Base-by-base conservation (phyloP, 2,888 invertebrate genomes). In the Agapostemon virescens region DNA sequence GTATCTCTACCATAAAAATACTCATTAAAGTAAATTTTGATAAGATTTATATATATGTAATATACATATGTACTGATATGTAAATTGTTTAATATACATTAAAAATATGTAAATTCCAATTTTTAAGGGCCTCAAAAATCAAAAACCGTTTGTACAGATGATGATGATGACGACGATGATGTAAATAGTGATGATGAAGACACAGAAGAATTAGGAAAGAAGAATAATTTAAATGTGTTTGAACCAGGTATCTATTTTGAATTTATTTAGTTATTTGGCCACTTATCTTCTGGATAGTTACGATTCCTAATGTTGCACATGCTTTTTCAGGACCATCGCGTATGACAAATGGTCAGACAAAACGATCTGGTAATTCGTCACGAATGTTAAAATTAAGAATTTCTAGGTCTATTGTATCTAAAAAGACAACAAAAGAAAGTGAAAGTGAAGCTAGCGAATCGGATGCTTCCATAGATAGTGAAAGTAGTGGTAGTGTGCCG, bases 331-430 rank as follows among this genome's bases (percentile, higher is more conserved):
- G 92, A 70, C 92, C 92, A 30, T 92, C 92, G 0, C 89, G 91
- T 45, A 84, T 92, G 75, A 89, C 90, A 9, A 92, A 92, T 69
- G 92, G 92, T 68, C 88, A 91, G 40, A 79, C 87, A 0, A 91
- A 90, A 45, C 86, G 90, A 5, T 76, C 86, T 13, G 78, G 82
- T 2, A 89, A 74, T 30, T 81, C 88, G 17, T 84, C 89, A 0
- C 89, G 91, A 15, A 86, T 84, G 40, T 72, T 90, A 15, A 88
- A 90, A 23, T 83, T 90, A 33, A 84, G 92, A 36, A 89, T 89
- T 36, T 76, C 84, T 33, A 79, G 89, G 61, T 81, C 85, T 7
- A 49, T 68, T 0, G 83, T 79, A n/a, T 52, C 85, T 26, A 87
- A 84, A 72, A 89, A 87, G 63, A 85, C 86, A 33, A 81, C 86